A percentile compares a stretch with the other conserved stretches of the same genome.
Conservation (phyloP, 2,113 vertebrate genomes). For the Apteryx mantelli region DNA sequence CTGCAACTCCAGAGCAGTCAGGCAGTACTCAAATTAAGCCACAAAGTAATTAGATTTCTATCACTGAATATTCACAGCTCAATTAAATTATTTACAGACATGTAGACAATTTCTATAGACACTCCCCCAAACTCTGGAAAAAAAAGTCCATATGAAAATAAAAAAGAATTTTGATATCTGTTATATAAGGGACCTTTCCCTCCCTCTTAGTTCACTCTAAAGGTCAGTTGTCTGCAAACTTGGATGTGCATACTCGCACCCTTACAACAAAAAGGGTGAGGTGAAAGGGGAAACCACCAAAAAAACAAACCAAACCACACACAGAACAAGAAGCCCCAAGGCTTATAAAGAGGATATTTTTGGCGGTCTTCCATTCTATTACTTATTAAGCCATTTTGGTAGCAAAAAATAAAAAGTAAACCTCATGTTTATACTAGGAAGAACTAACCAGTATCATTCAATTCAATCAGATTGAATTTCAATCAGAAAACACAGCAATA, state of each 20-base stretch:
- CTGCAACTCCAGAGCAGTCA: conserved; percentile 74
- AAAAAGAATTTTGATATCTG: conserved; percentile 37
- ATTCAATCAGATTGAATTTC: neutral
- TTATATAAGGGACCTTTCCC: neutral
- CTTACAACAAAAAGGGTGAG: neutral
- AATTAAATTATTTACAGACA: conserved; percentile 82
- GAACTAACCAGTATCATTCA: neutral
- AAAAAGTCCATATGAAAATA: conserved; percentile 63
- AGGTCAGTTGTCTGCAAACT: conserved; percentile 48
- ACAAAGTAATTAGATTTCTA: conserved; percentile 81
- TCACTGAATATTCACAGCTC: conserved; percentile 81
- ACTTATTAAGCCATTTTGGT: neutral
- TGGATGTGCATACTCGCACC: conserved; percentile 30
- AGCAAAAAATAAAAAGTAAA: neutral
- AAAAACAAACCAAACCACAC: neutral
- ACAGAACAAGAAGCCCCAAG: neutral
- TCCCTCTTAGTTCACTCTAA: neutral
- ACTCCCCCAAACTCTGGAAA: conserved; percentile 60
- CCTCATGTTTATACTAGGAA: neutral
- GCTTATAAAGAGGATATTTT: neutral
- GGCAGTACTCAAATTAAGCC: conserved; percentile 78
- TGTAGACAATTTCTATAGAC: conserved; percentile 71
- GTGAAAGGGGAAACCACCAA: neutral
- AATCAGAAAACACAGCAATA: neutral
- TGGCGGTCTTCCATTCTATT: conserved; percentile 28